phyloP scores from a whole-genome alignment of 2,888 invertebrate species.

The Stenodera caucasica region DNA sequence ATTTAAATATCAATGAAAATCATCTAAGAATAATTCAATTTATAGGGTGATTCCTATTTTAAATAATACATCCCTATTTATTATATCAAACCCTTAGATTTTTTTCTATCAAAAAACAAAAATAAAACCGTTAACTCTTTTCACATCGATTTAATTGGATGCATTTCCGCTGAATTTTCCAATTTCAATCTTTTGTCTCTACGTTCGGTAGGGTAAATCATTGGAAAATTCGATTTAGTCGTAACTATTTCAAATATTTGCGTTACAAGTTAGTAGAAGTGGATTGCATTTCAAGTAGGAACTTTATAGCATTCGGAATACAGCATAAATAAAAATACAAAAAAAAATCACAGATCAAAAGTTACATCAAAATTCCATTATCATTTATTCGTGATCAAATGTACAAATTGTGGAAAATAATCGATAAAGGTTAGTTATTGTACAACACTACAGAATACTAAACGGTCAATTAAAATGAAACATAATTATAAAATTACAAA shows the following conservation, averaged over 20 bases:
- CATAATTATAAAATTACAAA: too few relatives aligned
- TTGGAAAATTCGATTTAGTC: slow-evolving; percentile 5
- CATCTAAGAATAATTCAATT: background rate
- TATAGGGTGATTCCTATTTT: background rate
- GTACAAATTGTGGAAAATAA: too few relatives aligned
- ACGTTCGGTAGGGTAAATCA: background rate
- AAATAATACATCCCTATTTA: background rate
- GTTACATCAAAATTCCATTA: too few relatives aligned
- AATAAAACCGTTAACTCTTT: background rate
- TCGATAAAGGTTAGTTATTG: background rate
- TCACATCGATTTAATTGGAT: background rate
- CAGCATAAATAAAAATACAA: too few relatives aligned
- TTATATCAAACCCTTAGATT: slow-evolving; percentile 5
- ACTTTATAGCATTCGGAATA: background rate
- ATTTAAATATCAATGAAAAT: slow-evolving; percentile 5
- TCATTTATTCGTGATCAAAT: too few relatives aligned
- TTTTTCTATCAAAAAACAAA: background rate
- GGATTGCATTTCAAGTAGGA: slow-evolving; percentile 6
- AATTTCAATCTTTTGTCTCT: slow-evolving; percentile 2
- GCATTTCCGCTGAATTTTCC: background rate
- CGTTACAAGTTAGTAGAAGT: slow-evolving; percentile 3
- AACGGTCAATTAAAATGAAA: background rate
- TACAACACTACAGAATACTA: background rate
- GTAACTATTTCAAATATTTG: slow-evolving; percentile 6
- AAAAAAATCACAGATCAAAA: too few relatives aligned